These are phyloP conservation scores for Panorpa germanica DNA, from an alignment of 2,888 invertebrate genomes.

Conservation along the genomic window DNA sequence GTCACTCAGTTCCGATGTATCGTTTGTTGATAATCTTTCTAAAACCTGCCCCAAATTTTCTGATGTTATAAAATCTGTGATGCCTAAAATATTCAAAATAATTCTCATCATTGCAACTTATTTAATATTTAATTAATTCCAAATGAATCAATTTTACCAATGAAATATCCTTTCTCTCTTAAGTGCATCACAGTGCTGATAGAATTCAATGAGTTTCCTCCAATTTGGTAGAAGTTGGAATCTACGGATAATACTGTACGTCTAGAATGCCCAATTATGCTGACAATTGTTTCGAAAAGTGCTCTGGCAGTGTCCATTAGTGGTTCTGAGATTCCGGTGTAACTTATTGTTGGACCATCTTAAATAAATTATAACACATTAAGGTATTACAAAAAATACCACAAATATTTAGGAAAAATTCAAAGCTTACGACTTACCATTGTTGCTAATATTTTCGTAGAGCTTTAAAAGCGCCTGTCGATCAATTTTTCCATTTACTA, in stretches of 20 bases:
- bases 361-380: slow-evolving; percentile 11
- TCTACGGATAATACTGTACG: slow-evolving; percentile 38
- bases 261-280: slow-evolving; percentile 45
- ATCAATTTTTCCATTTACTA: slow-evolving; percentile 78
- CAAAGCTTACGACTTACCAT: slow-evolving; percentile 25
- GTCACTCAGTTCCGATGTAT: slow-evolving; percentile 15
- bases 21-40: slow-evolving; percentile 28
- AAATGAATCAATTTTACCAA: slow-evolving; percentile 28
- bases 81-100: slow-evolving; percentile 26
- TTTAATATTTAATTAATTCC: slow-evolving; percentile 3
- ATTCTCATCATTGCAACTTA: slow-evolving; percentile 1
- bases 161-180: slow-evolving; percentile 55
- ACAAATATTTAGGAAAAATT: not conserved
- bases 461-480: slow-evolving; percentile 54
- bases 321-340: slow-evolving; percentile 36
- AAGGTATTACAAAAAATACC: slow-evolving; percentile 1
- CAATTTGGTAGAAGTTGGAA: slow-evolving; percentile 67
- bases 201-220: slow-evolving; percentile 75
- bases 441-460: slow-evolving; percentile 54
- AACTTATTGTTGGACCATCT: slow-evolving; percentile 37
- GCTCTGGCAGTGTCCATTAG: slow-evolving; percentile 40
- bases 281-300: slow-evolving; percentile 55
- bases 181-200: slow-evolving; percentile 63
- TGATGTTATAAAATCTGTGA: slow-evolving; percentile 62
- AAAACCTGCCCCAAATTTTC: slow-evolving; percentile 50